A percentile compares a stretch with the other conserved stretches of the same genome.
These are phyloP conservation scores for Trachythela sp. DNA, from an alignment of 64 coral and sea anemone genomes.

Conservation along the genomic window DNA sequence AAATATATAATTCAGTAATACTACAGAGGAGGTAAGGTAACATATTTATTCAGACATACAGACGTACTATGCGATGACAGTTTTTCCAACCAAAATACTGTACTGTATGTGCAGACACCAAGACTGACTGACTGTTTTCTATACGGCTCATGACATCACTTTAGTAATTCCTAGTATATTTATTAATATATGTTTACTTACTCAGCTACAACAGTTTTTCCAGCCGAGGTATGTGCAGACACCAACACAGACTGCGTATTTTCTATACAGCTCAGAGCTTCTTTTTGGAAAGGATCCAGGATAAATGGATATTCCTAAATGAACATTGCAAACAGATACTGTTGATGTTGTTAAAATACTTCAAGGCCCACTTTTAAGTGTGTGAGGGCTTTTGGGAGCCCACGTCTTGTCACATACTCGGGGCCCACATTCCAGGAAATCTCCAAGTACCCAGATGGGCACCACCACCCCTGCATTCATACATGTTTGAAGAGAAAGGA, in stretches of 20 bases:
- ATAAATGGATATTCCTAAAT: constrained; percentile 95
- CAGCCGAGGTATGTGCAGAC: constrained; percentile 92
- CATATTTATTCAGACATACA: background rate
- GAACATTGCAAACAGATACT: background rate
- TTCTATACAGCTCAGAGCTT: constrained; percentile 87
- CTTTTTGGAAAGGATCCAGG: constrained; percentile 98
- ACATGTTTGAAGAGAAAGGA: too few species aligned
- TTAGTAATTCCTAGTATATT: too few species aligned
- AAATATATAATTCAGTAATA: background rate
- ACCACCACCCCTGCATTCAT: too few species aligned
- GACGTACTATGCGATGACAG: constrained; percentile 94
- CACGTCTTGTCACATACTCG: too few species aligned
- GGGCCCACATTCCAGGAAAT: too few species aligned
- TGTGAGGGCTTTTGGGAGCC: too few species aligned
- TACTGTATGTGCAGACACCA: constrained; percentile 91
- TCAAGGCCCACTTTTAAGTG: background rate
- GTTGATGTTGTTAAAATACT: background rate
- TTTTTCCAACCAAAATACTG: constrained; percentile 96
- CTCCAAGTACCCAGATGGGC: too few species aligned
- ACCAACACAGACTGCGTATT: constrained; percentile 92
- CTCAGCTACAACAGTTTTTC: constrained; percentile 96
- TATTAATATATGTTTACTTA: too few species aligned
- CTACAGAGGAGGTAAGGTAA: background rate
- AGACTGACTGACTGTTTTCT: constrained; percentile 90
- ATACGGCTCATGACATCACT: too few species aligned